A percentile compares a stretch with the other conserved stretches of the same genome.
phyloP scores from a whole-genome alignment of 1,140 invertebrate species.

The Onthophagus taurus region DNA sequence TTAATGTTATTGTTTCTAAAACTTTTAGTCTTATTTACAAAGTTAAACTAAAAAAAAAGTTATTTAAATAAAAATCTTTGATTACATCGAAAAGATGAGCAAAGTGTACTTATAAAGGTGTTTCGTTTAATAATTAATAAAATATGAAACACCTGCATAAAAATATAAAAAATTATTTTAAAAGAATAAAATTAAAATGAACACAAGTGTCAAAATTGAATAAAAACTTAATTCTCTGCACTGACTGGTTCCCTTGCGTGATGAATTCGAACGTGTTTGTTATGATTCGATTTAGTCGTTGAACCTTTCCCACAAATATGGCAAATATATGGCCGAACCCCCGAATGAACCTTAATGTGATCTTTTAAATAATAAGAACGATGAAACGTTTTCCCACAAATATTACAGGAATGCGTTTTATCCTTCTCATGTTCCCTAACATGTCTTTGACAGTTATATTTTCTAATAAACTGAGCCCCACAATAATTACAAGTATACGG shows the following conservation, averaged over 20 bases:
- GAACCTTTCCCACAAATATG: conserved; percentile 80
- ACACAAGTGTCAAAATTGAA: too few species aligned
- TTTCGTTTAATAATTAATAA: too few species aligned
- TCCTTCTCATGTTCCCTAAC: conserved; percentile 81
- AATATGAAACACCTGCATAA: too few species aligned
- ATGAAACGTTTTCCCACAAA: conserved; percentile 80
- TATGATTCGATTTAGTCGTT: conserved; percentile 80
- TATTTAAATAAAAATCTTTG: too few species aligned
- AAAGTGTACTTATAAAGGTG: too few species aligned
- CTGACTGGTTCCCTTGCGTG: conserved; percentile 76
- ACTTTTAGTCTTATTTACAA: too few species aligned
- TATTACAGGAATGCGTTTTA: conserved; percentile 79
- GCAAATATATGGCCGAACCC: conserved; percentile 72
- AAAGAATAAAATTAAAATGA: too few species aligned
- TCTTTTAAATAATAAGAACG: conserved; percentile 76
- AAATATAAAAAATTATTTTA: too few species aligned
- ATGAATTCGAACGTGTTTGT: conserved; percentile 80
- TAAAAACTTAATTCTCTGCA: conserved; percentile 59
- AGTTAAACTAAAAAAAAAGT: too few species aligned
- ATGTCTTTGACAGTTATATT: conserved; percentile 86
- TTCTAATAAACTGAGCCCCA: conserved; percentile 85
- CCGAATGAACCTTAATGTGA: conserved; percentile 76
- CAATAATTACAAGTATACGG: conserved; percentile 89
- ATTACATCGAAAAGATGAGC: too few species aligned
- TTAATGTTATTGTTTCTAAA: too few species aligned